Evolutionary conservation across 2,113 vertebrate genomes (phyloP), one percentile per base, ranked within the genome.

Genomic region (Sula dactylatra): DNA sequence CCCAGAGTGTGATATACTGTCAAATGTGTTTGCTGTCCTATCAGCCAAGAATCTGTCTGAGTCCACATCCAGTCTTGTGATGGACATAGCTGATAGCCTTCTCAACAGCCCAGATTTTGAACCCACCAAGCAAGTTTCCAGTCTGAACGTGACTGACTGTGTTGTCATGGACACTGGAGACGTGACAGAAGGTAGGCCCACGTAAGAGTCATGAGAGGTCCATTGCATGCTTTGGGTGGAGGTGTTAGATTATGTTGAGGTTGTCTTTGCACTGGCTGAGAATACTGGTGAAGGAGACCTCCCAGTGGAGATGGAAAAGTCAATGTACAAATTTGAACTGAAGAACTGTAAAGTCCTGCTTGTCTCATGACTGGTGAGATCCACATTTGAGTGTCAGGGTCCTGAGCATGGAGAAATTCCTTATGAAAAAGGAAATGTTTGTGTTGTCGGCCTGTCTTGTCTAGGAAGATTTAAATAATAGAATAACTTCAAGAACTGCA

Each of bases 11-110:
- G 98, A 99, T 66, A 79, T 99, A 93, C 98, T 99, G 76, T 97
- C 96, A 25, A 99, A 99, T 55, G 98, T 99, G 74, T 99, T 99
- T 83, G 98, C 98, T 47, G 97, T 99, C 90, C 98, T 99, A 34
- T 98, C 98, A 18, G 98, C 99, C 90, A 99, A 99, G 97, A 99
- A 98, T 8, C 96, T 98, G 11, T 99, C 99, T 36, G 94, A 98
- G 26, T 78, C 96, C 44, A 99, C 99, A 62, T 96, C 98, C 19
- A 79, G 65, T 86, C 90, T 99, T 91, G 98, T 99, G 42, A 98
- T 99, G 98, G 99, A 99, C 92, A 98, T 99, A 11, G 98, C 98
- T 0, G 98, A 99, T 72, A 98, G 98, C 82, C 98, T 99, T 52
- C 98, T 99, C 59, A 99, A 98, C 80, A 95, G 97, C 31, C 97